These are phyloP conservation scores for Oncorhynchus mykiss DNA, from an alignment of 2,113 vertebrate species.

Conservation along the genomic window DNA sequence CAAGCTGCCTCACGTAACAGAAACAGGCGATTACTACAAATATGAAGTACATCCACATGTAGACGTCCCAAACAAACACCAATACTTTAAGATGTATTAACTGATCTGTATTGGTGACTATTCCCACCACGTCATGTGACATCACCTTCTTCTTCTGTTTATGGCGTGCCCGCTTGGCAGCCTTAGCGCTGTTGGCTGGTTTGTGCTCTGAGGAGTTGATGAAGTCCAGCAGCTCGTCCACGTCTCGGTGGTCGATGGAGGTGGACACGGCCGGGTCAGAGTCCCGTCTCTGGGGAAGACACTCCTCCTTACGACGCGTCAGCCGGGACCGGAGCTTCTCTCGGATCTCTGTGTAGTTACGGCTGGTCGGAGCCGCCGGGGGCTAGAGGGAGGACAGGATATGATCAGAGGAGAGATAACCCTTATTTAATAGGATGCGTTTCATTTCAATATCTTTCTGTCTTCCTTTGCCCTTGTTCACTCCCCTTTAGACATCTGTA, in stretches of 20 bases:
- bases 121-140: neutral
- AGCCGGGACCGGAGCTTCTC: conserved; percentile 95
- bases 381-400: conserved; percentile 72
- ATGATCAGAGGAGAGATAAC: too few relatives aligned
- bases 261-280: conserved; percentile 79
- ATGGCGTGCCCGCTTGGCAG: conserved; percentile 94
- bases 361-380: conserved; percentile 94
- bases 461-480: too few relatives aligned
- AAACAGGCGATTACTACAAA: too few relatives aligned
- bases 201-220: conserved; percentile 97
- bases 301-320: conserved; percentile 94
- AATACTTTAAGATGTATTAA: neutral
- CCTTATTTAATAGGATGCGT: too few relatives aligned
- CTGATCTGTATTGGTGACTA: neutral
- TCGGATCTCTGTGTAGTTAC: conserved; percentile 96
- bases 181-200: conserved; percentile 94
- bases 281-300: conserved; percentile 84
- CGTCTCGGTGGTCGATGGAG: conserved; percentile 88
- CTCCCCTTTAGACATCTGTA: too few relatives aligned
- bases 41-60: too few relatives aligned
- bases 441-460: too few relatives aligned
- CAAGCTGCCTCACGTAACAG: too few relatives aligned
- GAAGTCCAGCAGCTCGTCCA: conserved; percentile 94
- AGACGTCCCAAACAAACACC: too few relatives aligned
- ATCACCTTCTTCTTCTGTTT: conserved; percentile 99